These are phyloP conservation scores for Scleropages formosus DNA, from an alignment of 2,797 vertebrate genomes.

Conservation along the genomic window DNA sequence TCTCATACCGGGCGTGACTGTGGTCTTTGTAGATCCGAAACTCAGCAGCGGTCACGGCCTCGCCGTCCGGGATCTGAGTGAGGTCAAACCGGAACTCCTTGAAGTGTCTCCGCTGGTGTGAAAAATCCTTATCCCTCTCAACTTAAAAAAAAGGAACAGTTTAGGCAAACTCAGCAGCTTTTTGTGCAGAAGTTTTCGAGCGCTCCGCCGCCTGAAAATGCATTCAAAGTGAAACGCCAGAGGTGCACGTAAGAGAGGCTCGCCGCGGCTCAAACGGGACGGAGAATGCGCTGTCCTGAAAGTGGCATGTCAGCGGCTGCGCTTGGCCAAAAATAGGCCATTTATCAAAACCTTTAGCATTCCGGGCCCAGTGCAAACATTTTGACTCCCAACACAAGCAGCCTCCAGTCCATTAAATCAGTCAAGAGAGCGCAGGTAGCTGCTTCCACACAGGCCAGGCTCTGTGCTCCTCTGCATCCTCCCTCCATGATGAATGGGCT, in stretches of 20 bases:
- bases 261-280: background rate
- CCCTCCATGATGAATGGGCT: conserved; percentile 80
- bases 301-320: conserved; percentile 42
- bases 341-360: conserved; percentile 69
- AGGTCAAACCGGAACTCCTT: conserved; percentile 99
- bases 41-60: conserved; percentile 94
- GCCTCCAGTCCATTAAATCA: conserved; percentile 75
- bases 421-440: conserved; percentile 73
- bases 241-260: background rate
- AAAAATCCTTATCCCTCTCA: conserved; percentile 98
- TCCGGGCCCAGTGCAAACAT: conserved; percentile 70
- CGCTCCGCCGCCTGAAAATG: background rate
- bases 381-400: conserved; percentile 75
- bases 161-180: conserved; percentile 39
- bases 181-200: background rate
- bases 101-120: conserved; percentile 94
- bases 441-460: conserved; percentile 66
- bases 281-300: conserved; percentile 34
- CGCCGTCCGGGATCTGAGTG: conserved; percentile 94
- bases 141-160: conserved; percentile 63
- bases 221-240: background rate
- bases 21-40: conserved; percentile 97
- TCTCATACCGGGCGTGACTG: conserved; percentile 85
- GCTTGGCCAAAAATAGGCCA: conserved; percentile 47
- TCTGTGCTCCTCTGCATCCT: conserved; percentile 69